phyloP scores from a whole-genome alignment of 1,140 invertebrate genomes.

The Achroia grisella region DNA sequence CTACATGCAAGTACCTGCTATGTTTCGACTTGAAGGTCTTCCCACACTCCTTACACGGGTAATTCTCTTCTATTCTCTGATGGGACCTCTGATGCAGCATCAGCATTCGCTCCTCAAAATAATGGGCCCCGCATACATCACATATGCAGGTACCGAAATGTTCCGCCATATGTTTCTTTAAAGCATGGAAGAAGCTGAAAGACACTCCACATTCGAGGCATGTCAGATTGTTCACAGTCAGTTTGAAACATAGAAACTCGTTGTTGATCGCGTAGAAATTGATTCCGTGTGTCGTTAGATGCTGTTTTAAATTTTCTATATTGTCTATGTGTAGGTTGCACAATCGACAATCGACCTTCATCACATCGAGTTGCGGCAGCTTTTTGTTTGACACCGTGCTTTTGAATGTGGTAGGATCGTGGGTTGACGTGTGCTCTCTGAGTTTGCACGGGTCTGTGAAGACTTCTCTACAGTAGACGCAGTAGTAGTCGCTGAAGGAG shows the following conservation, averaged over 20 bases:
- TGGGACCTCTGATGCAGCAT: slow-evolving; percentile 47
- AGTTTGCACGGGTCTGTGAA: slow-evolving; percentile 48
- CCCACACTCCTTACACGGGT: slow-evolving; percentile 48
- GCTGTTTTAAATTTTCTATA: slow-evolving; percentile 36
- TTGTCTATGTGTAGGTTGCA: slow-evolving; percentile 34
- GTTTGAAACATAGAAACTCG: slow-evolving; percentile 44
- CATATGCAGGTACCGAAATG: slow-evolving; percentile 58
- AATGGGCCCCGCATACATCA: slow-evolving; percentile 55
- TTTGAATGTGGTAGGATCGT: slow-evolving; percentile 41
- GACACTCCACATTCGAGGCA: slow-evolving; percentile 34
- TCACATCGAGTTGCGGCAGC: slow-evolving; percentile 40
- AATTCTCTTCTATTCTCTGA: slow-evolving; percentile 28
- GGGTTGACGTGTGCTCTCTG: slow-evolving; percentile 40
- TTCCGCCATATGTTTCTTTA: slow-evolving; percentile 60
- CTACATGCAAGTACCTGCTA: slow-evolving; percentile 43
- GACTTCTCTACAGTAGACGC: slow-evolving; percentile 44
- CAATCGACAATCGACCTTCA: slow-evolving; percentile 44
- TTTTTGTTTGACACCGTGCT: slow-evolving; percentile 29
- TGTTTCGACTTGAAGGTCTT: slow-evolving; percentile 59
- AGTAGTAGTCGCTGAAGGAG: slow-evolving; percentile 53
- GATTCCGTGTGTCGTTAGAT: slow-evolving; percentile 31
- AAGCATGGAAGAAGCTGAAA: slow-evolving; percentile 50
- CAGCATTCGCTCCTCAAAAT: slow-evolving; percentile 57
- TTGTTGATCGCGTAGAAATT: slow-evolving; percentile 16
- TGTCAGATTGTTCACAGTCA: slow-evolving; percentile 27